These are phyloP conservation scores for Habrosyne pyritoides DNA, from an alignment of 2,888 invertebrate species.

Conservation along the genomic window DNA sequence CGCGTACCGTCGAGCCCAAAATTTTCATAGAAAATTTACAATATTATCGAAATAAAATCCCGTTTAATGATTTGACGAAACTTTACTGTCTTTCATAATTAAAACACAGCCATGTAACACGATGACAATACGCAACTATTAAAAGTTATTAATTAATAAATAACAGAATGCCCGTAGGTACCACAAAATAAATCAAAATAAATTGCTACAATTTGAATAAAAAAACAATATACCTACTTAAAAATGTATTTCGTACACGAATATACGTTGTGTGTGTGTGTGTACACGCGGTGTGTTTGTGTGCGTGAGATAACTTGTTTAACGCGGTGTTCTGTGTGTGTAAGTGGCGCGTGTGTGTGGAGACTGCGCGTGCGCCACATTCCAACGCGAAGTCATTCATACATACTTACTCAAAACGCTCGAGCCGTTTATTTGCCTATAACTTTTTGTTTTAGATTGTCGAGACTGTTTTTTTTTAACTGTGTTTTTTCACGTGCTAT, in stretches of 20 bases:
- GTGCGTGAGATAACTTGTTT: conserved; percentile 67
- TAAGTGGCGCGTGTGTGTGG: conserved; percentile 32
- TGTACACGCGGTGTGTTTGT: conserved; percentile 39
- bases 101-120: background rate
- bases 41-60: background rate
- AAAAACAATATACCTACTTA: conserved; percentile 45
- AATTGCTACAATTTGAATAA: conserved; percentile 42
- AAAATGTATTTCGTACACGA: conserved; percentile 45
- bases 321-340: conserved; percentile 47
- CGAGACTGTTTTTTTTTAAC: background rate
- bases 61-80: too few relatives aligned
- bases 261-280: conserved; percentile 51
- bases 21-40: conserved; percentile 17
- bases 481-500: background rate
- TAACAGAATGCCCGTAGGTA: conserved; percentile 5
- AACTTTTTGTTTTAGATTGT: conserved; percentile 45
- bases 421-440: conserved; percentile 53
- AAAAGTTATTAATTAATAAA: conserved; percentile 7
- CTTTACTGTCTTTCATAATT: background rate
- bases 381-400: conserved; percentile 77
- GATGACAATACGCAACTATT: background rate
- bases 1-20: conserved; percentile 56
- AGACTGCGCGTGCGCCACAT: conserved; percentile 71
- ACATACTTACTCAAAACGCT: conserved; percentile 64
- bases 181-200: conserved; percentile 38